Base-by-base conservation (phyloP, 35 echinoderm and acorn worm species). In the Strongylocentrotus purpuratus region DNA sequence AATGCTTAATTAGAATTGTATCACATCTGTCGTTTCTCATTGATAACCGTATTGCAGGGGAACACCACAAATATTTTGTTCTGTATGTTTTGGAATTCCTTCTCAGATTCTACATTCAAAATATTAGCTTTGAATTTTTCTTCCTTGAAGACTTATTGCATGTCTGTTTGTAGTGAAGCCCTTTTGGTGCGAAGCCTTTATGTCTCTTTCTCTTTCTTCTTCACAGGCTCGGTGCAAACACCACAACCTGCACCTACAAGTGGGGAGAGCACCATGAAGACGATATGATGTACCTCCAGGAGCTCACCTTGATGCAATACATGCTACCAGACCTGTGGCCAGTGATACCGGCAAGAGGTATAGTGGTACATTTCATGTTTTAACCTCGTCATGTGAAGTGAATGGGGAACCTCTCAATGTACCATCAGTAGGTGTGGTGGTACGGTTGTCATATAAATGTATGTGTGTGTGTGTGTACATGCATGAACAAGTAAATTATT, bases 271-370 rank as follows among this genome's bases (percentile, higher is more conserved):
- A 92, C 88, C 91, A 96, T 86, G 95, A 96, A 17, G 88, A 96
- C 18, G 97, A 97, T 46, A 78, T 97, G 95, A 47, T 88, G 32
- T 97, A 96, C 85, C 25, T 97, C 12, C 92, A 97, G 88, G 94
- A 94, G n/a, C 88, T 97, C 32, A 90, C 95, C 14, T 45, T 87
- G 46, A 92, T 94, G 59, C 86, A 94, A 4, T 78, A 41, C 46
- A 46, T 97, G 35, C 33, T 86, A 48, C 48, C 35, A 61, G 97
- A 97, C 46, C 32, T 33, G 60, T 95, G 94, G 65, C 94, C 61
- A 87, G 90, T 94, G 71, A 92, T 96, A 92, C 94, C 94, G 11
- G 94, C 89, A 47, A 96, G 97, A 96, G 95, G 97, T 97, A 88
- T 61, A 95, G 11, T 32, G 32, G 9, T 92, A 46, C 47, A 41